phyloP scores from a whole-genome alignment of 2,888 invertebrate genomes.

The Melitaea athalia region DNA sequence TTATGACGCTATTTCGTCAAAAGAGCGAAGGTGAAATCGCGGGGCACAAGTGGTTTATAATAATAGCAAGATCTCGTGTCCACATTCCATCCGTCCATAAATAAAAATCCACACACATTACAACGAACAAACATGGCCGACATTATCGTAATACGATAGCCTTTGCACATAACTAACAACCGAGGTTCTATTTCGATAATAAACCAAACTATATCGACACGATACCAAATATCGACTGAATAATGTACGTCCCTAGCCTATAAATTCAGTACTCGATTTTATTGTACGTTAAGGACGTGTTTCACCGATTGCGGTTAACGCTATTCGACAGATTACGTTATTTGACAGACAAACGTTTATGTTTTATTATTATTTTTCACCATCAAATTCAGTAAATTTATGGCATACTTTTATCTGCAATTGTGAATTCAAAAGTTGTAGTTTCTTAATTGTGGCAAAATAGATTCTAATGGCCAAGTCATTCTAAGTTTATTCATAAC shows the following conservation, averaged over 20 bases:
- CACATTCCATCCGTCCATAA: constrained; percentile 44
- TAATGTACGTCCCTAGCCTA: constrained; percentile 40
- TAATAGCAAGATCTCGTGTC: constrained; percentile 17
- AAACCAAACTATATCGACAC: constrained; percentile 69
- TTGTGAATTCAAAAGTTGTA: too few species aligned
- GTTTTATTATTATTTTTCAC: too few species aligned
- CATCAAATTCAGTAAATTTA: too few species aligned
- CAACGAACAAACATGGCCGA: constrained; percentile 53
- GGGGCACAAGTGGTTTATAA: background rate
- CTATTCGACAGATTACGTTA: too few species aligned
- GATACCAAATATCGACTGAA: constrained; percentile 62
- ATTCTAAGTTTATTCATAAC: too few species aligned
- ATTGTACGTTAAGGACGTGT: constrained; percentile 29
- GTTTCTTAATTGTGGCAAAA: too few species aligned
- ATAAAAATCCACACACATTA: constrained; percentile 50
- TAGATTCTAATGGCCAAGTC: too few species aligned
- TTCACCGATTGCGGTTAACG: too few species aligned
- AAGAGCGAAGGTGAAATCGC: too few species aligned
- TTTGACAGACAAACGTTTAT: too few species aligned
- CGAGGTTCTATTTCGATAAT: constrained; percentile 63
- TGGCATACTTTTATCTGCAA: too few species aligned
- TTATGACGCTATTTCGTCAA: too few species aligned
- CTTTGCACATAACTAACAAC: constrained; percentile 62
- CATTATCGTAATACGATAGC: constrained; percentile 72
- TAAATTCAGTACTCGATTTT: constrained; percentile 43